Base-by-base conservation (phyloP, 2,113 vertebrate genomes). In the Zapornia atra region DNA sequence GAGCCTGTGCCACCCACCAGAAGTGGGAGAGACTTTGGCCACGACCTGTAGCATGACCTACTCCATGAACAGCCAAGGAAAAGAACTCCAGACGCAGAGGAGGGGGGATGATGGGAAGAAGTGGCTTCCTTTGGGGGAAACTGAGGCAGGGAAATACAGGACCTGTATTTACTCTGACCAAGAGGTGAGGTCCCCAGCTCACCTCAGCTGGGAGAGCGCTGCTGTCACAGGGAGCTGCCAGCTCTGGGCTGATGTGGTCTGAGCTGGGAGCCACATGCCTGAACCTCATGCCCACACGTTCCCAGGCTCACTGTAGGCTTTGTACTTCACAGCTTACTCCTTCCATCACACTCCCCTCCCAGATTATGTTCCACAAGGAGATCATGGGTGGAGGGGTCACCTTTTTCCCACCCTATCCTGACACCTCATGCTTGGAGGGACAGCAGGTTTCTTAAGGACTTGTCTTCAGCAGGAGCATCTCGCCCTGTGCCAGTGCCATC, bases 331-430 rank as follows among this genome's bases (percentile, higher is more conserved):
- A 1, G 46, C 34, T 87, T 46, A 38, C 33, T 76, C 82, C 89
- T 94, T 92, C 85, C 88, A 96, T 70, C 68, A 73, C 40, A 5
- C 15, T 17, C 15, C n/a, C 1, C 54, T 71, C 42, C 75, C 82
- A 59, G 71, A 10, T 69, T 83, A 26, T 53, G 44, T 38, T 72
- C 40, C 0, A 0, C 44, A 82, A 77, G 50, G 29, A 73, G 48
- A 71, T 76, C 38, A 53, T 1, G 2, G 38, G 5, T 6, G 12
- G 36, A 48, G 48, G 44, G 44, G 44, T 4, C 44, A 46, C 44
- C 44, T 46, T 19, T 46, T 46, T 46, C 19, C 21, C 38, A 72
- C 29, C 34, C 26, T 57, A n/a, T 24, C 38, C 33, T 0, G 0
- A 60, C 4, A 2, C 11, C 36, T 24, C 4, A 19, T 31, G 36